Percentiles rank a stretch among this genome's conserved stretches.
phyloP scores from a whole-genome alignment of 2,797 vertebrate genomes.

The Eulemur coronatus region DNA sequence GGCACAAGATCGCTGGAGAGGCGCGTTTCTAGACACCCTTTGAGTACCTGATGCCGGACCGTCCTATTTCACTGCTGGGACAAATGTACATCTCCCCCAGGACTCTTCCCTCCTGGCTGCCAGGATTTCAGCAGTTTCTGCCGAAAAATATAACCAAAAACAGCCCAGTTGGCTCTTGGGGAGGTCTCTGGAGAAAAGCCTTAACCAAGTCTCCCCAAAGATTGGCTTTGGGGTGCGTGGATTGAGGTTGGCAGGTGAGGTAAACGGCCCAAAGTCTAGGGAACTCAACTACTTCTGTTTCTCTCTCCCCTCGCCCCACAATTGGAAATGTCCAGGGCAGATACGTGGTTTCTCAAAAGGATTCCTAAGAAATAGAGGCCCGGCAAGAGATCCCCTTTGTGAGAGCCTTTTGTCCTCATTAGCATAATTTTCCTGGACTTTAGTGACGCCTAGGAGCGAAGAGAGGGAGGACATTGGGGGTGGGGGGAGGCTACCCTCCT shows the following conservation, averaged over 20 bases:
- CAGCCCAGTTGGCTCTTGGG: neutral
- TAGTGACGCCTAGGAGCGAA: slow-evolving; percentile 92
- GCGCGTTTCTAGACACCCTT: neutral
- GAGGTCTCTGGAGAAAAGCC: slow-evolving; percentile 12
- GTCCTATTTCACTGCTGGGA: neutral
- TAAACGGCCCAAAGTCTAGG: slow-evolving; percentile 33
- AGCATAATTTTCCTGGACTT: slow-evolving; percentile 99
- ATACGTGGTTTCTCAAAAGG: slow-evolving; percentile 56
- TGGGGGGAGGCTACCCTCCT: slow-evolving; percentile 80
- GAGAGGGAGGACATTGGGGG: slow-evolving; percentile 84
- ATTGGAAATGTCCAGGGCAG: neutral
- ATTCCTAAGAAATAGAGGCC: slow-evolving; percentile 73
- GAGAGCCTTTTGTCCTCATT: slow-evolving; percentile 91
- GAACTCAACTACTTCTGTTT: slow-evolving; percentile 9
- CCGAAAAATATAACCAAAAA: neutral
- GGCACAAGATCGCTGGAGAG: neutral
- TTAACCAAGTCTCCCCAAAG: neutral
- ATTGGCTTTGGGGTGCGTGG: slow-evolving; percentile 14
- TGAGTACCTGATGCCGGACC: neutral
- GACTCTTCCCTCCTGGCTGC: neutral
- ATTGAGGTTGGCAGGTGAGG: slow-evolving; percentile 41
- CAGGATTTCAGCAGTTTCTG: neutral
- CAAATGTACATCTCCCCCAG: neutral
- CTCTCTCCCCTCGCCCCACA: neutral
- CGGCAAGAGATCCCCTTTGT: slow-evolving; percentile 85